Evolutionary conservation across 2,888 invertebrate genomes (phyloP).

Genomic region (Heliconius cydno): DNA sequence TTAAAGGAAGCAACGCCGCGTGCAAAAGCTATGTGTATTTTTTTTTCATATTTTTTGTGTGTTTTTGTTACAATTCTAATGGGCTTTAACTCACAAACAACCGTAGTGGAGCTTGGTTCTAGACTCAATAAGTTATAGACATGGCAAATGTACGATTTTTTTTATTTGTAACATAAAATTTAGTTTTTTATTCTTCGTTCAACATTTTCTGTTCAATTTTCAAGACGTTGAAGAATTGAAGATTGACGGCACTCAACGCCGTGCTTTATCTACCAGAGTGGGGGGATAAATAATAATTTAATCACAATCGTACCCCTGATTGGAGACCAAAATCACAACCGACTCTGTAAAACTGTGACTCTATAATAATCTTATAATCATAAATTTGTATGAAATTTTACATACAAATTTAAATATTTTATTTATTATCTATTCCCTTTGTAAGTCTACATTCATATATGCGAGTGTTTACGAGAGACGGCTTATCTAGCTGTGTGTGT

Average conservation of each 20-base stretch:
- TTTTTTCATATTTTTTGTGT: constrained; percentile 6
- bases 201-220: no score
- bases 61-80: constrained; percentile 31
- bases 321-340: no score
- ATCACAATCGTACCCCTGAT: no score
- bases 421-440: constrained; percentile 19
- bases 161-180: neutral
- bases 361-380: neutral
- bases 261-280: no score
- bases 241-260: no score
- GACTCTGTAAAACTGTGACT: no score
- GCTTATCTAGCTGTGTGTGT: constrained; percentile 42
- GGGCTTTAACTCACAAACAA: constrained; percentile 29
- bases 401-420: neutral
- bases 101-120: neutral
- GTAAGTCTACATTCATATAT: constrained; percentile 39
- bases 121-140: neutral
- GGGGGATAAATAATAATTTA: no score
- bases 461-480: constrained; percentile 45
- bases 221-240: no score
- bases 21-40: neutral
- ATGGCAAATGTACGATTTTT: neutral
- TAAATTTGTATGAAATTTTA: neutral
- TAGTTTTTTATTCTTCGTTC: no score
- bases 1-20: neutral